Evolutionary conservation across 2,888 invertebrate genomes (phyloP).

Genomic region (Calameuta filiformis): DNA sequence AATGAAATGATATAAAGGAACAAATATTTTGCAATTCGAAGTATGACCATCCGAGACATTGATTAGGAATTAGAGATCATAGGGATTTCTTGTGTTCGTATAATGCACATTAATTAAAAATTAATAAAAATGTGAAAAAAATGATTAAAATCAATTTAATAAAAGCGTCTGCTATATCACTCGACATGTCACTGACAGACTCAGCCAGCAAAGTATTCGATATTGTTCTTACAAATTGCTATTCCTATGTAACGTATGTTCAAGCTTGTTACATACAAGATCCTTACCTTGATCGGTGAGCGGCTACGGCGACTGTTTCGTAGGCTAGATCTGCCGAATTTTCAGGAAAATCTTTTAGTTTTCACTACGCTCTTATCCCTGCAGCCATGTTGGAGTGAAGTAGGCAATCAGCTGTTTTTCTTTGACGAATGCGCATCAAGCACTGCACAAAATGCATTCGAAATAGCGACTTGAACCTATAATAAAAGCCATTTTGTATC

Average conservation of each 20-base stretch:
- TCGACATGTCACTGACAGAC: conserved; percentile 53
- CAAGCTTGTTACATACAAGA: background rate
- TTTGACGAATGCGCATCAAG: background rate
- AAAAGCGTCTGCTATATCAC: conserved; percentile 55
- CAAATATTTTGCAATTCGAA: background rate
- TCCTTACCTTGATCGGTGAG: conserved; percentile 41
- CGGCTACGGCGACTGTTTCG: conserved; percentile 37
- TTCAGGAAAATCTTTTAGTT: conserved; percentile 40
- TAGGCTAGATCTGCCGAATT: conserved; percentile 41
- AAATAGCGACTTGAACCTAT: background rate
- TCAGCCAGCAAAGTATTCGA: background rate
- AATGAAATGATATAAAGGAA: background rate
- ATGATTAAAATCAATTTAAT: conserved; percentile 37
- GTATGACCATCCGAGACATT: background rate
- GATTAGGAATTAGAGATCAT: background rate
- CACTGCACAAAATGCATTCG: background rate
- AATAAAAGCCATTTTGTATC: background rate
- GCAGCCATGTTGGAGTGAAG: conserved; percentile 48
- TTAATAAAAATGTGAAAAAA: conserved; percentile 25
- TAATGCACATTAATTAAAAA: background rate
- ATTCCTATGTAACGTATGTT: background rate
- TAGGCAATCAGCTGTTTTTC: conserved; percentile 33
- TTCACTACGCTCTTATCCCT: conserved; percentile 44
- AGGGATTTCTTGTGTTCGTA: background rate
- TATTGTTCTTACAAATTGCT: background rate